These are phyloP conservation scores for Blastobasis adustella DNA, from an alignment of 2,888 invertebrate species.

Conservation along the genomic window DNA sequence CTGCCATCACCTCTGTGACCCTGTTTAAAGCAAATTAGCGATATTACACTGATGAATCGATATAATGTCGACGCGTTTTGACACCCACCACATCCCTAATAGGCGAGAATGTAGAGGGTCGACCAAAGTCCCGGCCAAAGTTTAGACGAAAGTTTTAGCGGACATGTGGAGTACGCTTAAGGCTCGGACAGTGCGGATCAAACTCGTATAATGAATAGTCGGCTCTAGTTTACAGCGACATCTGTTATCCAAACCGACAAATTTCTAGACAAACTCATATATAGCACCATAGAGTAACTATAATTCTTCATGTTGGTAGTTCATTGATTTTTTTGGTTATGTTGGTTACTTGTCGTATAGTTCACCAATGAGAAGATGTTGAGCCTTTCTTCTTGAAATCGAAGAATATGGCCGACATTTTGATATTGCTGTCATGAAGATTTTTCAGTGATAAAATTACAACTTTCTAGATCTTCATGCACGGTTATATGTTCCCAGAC, in stretches of 20 bases:
- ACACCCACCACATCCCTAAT: too few species aligned
- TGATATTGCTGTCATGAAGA: conserved; percentile 73
- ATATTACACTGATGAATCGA: too few species aligned
- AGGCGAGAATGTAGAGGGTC: too few species aligned
- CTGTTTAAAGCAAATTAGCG: too few species aligned
- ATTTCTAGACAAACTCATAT: background rate
- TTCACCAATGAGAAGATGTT: conserved; percentile 52
- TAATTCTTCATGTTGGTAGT: conserved; percentile 20
- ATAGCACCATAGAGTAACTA: background rate
- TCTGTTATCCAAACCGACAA: background rate
- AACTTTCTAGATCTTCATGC: conserved; percentile 74
- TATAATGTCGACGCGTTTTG: too few species aligned
- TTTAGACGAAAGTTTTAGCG: too few species aligned
- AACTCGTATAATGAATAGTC: too few species aligned
- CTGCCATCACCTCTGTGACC: too few species aligned
- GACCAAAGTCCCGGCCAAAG: too few species aligned
- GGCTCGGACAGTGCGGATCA: too few species aligned
- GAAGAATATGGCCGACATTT: conserved; percentile 74
- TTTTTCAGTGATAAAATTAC: conserved; percentile 70
- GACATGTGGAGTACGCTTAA: too few species aligned
- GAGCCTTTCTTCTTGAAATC: conserved; percentile 48
- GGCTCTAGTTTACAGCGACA: background rate
- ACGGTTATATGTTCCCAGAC: conserved; percentile 76
- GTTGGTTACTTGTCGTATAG: conserved; percentile 40
- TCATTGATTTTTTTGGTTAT: conserved; percentile 51